These are phyloP conservation scores for Piscicola geometra DNA, from an alignment of 2,888 invertebrate genomes.

Conservation along the genomic window DNA sequence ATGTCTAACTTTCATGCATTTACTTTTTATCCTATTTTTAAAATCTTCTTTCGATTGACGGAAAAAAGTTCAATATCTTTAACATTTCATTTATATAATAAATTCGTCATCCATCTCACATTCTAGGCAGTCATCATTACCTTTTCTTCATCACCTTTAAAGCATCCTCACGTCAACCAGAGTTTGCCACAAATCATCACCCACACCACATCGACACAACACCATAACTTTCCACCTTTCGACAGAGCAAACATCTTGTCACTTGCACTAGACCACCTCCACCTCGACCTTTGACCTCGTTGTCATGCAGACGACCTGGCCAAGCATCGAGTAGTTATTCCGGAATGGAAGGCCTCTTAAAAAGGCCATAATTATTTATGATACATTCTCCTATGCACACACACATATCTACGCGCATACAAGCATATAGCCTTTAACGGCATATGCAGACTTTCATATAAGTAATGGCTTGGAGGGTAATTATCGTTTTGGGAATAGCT, in stretches of 20 bases:
- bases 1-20: no score
- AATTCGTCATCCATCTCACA: no score
- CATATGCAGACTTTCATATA: not conserved
- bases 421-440: not conserved
- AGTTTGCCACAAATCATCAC: no score
- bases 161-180: no score
- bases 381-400: not conserved
- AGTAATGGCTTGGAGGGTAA: no score
- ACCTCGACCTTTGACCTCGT: not conserved
- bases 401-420: not conserved
- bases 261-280: not conserved
- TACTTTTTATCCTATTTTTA: no score
- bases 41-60: no score
- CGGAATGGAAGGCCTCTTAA: not conserved
- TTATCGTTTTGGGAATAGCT: no score
- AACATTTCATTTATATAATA: no score
- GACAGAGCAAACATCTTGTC: not conserved
- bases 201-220: not conserved
- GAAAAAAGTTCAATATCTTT: no score
- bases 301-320: conserved; percentile 7
- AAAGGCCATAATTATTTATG: conserved; percentile 4
- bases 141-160: no score
- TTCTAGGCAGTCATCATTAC: no score
- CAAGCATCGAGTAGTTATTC: conserved; percentile 4
- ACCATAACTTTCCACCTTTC: not conserved